Evolutionary conservation across 2,113 vertebrate species (phyloP).

Genomic region (Chunga burmeisteri): DNA sequence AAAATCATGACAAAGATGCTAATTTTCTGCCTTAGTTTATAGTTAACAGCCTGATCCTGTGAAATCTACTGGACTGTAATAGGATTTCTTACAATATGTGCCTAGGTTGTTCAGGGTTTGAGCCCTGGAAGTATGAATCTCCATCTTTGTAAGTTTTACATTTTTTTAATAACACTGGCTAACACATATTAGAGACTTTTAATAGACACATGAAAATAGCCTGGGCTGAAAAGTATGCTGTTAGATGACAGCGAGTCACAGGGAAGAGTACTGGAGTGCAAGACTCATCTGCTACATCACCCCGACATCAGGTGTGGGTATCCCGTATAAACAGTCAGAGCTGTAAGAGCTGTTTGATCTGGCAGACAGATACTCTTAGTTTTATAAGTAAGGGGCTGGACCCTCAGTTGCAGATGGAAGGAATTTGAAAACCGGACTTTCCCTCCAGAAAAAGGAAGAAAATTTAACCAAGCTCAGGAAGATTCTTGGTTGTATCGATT

Average conservation of each 20-base stretch:
- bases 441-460: neutral
- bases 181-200: neutral
- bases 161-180: neutral
- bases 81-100: neutral
- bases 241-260: neutral
- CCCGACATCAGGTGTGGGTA: neutral
- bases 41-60: neutral
- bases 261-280: neutral
- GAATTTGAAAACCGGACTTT: neutral
- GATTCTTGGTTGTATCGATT: neutral
- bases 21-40: neutral
- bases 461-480: neutral
- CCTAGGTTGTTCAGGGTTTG: neutral
- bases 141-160: neutral
- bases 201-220: neutral
- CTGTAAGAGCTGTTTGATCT: neutral
- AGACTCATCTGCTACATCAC: neutral
- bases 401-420: neutral
- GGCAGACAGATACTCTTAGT: neutral
- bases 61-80: neutral
- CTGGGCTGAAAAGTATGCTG: neutral
- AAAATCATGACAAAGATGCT: neutral
- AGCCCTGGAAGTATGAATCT: neutral
- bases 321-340: neutral
- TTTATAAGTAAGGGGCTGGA: neutral